Evolutionary conservation across 2,888 invertebrate species (phyloP).

Genomic region (Melanotus villosus): DNA sequence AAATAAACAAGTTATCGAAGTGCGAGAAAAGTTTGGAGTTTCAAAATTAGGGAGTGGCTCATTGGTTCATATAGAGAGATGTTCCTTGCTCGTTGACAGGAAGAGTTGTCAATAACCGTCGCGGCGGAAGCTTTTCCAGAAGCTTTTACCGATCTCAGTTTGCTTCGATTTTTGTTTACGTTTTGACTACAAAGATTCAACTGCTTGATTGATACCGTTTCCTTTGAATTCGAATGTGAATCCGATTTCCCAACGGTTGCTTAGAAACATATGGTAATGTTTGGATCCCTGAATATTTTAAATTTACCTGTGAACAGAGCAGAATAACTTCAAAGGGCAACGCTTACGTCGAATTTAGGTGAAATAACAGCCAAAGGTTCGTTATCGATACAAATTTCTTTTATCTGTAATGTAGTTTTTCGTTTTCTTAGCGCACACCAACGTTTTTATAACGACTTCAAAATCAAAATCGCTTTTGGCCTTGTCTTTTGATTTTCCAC

Average conservation of each 20-base stretch:
- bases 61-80: slow-evolving; percentile 38
- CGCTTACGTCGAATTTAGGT: not conserved
- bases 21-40: slow-evolving; percentile 44
- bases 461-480: not conserved
- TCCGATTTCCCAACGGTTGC: slow-evolving; percentile 41
- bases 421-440: too few relatives aligned
- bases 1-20: slow-evolving; percentile 49
- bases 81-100: slow-evolving; percentile 38
- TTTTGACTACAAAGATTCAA: slow-evolving; percentile 40
- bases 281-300: slow-evolving; percentile 29
- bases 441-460: not conserved
- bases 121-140: slow-evolving; percentile 32
- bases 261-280: slow-evolving; percentile 38
- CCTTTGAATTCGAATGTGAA: slow-evolving; percentile 34
- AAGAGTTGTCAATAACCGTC: slow-evolving; percentile 48
- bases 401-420: not conserved
- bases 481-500: not conserved
- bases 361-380: slow-evolving; percentile 7
- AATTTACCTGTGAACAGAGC: slow-evolving; percentile 21
- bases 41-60: slow-evolving; percentile 38
- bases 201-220: slow-evolving; percentile 39
- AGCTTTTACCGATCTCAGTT: slow-evolving; percentile 37
- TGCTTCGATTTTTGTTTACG: slow-evolving; percentile 43
- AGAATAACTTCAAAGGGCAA: slow-evolving; percentile 28
- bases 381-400: not conserved